These are phyloP conservation scores for Aspidiotus rigidus DNA, from an alignment of 2,888 invertebrate genomes.

Conservation along the genomic window DNA sequence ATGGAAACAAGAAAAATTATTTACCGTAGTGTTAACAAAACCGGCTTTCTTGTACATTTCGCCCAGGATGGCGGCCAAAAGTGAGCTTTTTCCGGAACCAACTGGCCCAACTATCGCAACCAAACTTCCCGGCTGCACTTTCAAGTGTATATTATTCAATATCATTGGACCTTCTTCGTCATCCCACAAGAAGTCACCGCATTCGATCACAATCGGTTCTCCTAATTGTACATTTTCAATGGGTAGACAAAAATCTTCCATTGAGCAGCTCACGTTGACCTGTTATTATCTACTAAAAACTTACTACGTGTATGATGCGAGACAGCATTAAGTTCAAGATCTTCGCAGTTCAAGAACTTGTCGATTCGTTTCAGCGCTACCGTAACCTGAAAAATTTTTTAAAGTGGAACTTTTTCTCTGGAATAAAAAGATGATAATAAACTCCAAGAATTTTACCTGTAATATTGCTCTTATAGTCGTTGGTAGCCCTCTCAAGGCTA, in stretches of 20 bases:
- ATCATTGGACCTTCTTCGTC: slow-evolving; percentile 49
- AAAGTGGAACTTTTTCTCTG: too few relatives aligned
- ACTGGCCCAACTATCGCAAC: slow-evolving; percentile 82
- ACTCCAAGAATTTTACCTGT: slow-evolving; percentile 57
- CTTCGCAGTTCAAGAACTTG: slow-evolving; percentile 49
- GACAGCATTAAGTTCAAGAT: slow-evolving; percentile 46
- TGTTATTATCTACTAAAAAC: slow-evolving; percentile 16
- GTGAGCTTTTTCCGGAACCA: slow-evolving; percentile 80
- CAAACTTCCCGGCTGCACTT: slow-evolving; percentile 56
- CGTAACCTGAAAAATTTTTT: slow-evolving; percentile 41
- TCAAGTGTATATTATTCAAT: slow-evolving; percentile 65
- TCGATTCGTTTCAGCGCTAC: slow-evolving; percentile 51
- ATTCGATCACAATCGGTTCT: slow-evolving; percentile 71
- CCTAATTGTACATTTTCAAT: slow-evolving; percentile 46
- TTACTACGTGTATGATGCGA: slow-evolving; percentile 42
- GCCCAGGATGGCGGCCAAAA: slow-evolving; percentile 75
- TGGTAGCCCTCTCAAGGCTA: slow-evolving; percentile 91
- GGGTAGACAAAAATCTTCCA: not conserved
- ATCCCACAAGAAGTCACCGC: slow-evolving; percentile 85
- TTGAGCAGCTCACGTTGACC: not conserved
- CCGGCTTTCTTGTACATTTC: slow-evolving; percentile 84
- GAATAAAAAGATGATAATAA: too few relatives aligned
- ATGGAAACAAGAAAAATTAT: too few relatives aligned
- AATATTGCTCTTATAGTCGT: slow-evolving; percentile 87
- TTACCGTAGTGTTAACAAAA: slow-evolving; percentile 59